These are phyloP conservation scores for Dryoscopus gambensis DNA, from an alignment of 2,113 vertebrate species.

Conservation along the genomic window DNA sequence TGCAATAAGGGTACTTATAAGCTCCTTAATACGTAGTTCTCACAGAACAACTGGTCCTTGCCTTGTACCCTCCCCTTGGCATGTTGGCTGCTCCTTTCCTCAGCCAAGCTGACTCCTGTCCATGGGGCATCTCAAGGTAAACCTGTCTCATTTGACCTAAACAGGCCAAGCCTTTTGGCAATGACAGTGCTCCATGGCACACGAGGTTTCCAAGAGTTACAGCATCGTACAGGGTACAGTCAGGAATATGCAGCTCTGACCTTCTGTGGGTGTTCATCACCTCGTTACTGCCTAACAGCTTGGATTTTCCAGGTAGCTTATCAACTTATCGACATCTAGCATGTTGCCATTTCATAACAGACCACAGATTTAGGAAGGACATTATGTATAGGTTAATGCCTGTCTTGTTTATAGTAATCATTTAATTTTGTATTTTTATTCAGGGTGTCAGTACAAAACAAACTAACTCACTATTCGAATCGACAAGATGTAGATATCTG, in stretches of 20 bases:
- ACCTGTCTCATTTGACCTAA: not conserved
- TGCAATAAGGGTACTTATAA: not conserved
- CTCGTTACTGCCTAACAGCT: not conserved
- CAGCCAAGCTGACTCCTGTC: not conserved
- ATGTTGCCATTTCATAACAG: not conserved
- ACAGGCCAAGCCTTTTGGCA: not conserved
- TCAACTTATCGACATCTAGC: not conserved
- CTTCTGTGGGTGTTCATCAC: not conserved
- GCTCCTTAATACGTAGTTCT: not conserved
- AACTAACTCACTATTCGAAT: not conserved
- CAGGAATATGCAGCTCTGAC: fast-evolving
- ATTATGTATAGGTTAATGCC: not conserved
- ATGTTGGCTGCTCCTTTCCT: not conserved
- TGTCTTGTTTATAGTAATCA: not conserved
- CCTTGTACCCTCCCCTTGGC: not conserved
- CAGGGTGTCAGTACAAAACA: not conserved
- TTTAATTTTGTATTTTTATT: not conserved
- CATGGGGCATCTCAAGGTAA: not conserved
- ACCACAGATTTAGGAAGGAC: fast-evolving
- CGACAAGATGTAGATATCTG: not conserved
- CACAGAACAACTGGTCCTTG: not conserved
- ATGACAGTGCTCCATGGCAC: not conserved
- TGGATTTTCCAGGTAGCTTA: not conserved
- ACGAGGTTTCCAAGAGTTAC: not conserved
- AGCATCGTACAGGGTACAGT: fast-evolving